These are phyloP conservation scores for Chaetorhynchus papuensis DNA, from an alignment of 2,113 vertebrate species.

Conservation along the genomic window DNA sequence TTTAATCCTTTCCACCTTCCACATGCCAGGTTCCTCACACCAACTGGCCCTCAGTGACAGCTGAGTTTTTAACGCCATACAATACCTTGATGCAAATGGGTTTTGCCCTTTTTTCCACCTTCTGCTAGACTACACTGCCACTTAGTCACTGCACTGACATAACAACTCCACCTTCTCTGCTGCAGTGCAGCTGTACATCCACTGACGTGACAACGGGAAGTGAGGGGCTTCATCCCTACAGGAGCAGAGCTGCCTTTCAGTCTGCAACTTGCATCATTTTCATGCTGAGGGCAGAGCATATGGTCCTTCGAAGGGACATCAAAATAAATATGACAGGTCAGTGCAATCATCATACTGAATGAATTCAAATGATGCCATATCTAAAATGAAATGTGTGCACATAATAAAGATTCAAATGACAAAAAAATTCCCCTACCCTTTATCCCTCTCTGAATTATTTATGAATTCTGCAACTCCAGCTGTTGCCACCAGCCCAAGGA, in stretches of 20 bases:
- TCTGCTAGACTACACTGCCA: neutral
- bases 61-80: neutral
- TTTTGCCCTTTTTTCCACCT: neutral
- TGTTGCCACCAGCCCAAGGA: slow-evolving; percentile 59
- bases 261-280: neutral
- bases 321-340: slow-evolving; percentile 61
- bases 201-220: neutral
- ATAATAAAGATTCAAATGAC: slow-evolving; percentile 53
- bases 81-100: neutral
- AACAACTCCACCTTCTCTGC: neutral
- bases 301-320: slow-evolving; percentile 51
- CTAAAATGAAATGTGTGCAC: slow-evolving; percentile 34
- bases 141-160: neutral
- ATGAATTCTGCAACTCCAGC: slow-evolving; percentile 51
- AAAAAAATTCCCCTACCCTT: neutral
- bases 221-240: neutral
- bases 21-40: neutral
- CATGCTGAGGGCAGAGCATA: slow-evolving; percentile 34
- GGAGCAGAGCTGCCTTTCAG: neutral
- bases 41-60: neutral
- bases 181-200: neutral
- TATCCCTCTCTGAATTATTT: slow-evolving; percentile 58
- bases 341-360: slow-evolving; percentile 28
- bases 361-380: slow-evolving; percentile 49
- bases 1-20: neutral